phyloP scores from a whole-genome alignment of 2,797 vertebrate genomes.

The Naso thynnoides region DNA sequence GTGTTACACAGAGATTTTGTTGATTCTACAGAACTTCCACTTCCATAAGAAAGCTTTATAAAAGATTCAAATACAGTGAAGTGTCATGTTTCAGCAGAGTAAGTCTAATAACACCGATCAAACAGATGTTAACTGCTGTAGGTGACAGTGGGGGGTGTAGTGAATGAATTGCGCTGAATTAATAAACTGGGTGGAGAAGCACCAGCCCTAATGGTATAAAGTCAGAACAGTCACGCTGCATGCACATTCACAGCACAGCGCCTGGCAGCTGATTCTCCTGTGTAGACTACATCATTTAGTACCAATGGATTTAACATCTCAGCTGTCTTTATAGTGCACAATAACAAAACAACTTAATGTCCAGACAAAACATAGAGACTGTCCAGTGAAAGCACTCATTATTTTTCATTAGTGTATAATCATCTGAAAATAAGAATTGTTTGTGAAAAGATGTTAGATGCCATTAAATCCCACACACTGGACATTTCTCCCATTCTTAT shows the following conservation, averaged over 20 bases:
- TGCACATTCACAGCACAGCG: neutral
- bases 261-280: conserved; percentile 7
- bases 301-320: neutral
- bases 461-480: too few relatives aligned
- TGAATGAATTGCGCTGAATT: conserved; percentile 4
- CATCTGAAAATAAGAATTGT: neutral
- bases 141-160: neutral
- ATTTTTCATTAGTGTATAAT: neutral
- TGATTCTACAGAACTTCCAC: neutral
- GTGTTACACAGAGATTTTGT: neutral
- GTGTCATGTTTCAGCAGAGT: neutral
- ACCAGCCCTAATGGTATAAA: conserved; percentile 37
- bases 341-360: neutral
- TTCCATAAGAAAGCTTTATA: neutral
- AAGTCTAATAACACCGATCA: conserved; percentile 24
- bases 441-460: neutral
- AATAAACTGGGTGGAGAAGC: conserved; percentile 24
- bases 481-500: too few relatives aligned
- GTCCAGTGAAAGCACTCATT: too few relatives aligned
- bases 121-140: conserved; percentile 14
- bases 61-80: conserved; percentile 4
- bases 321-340: neutral
- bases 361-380: neutral
- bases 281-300: neutral
- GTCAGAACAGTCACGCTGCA: conserved; percentile 30